phyloP scores from a whole-genome alignment of 1,140 invertebrate genomes.

The Caenorhabditis briggsae region DNA sequence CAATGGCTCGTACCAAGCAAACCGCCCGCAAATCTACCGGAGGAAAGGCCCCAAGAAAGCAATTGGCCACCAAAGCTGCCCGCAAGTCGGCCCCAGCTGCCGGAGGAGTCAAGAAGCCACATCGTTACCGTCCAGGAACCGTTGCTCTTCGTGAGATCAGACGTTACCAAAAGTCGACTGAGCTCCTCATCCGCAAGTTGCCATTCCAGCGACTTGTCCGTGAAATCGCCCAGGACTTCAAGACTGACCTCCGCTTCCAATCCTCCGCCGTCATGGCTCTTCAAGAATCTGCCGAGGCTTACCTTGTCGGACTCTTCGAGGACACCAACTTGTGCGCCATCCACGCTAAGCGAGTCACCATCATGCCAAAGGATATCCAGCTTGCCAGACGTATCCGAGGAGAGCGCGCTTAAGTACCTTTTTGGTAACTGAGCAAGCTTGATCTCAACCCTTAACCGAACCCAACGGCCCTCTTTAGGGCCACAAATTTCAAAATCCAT shows the following conservation, averaged over 20 bases:
- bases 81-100: conserved; percentile 84
- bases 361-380: conserved; percentile 96
- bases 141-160: conserved; percentile 79
- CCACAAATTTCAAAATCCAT: conserved; percentile 58
- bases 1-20: conserved; percentile 88
- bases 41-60: conserved; percentile 88
- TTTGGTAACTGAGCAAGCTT: conserved; percentile 6
- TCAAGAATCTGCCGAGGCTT: conserved; percentile 89
- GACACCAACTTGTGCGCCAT: conserved; percentile 93
- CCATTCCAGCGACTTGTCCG: conserved; percentile 79
- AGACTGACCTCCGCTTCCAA: conserved; percentile 86
- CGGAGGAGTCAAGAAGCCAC: conserved; percentile 85
- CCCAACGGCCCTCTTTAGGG: conserved; percentile 72
- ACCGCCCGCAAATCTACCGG: conserved; percentile 87
- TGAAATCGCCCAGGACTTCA: conserved; percentile 85
- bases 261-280: conserved; percentile 85
- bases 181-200: conserved; percentile 82
- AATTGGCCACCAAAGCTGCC: conserved; percentile 86
- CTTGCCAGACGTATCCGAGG: conserved; percentile 83
- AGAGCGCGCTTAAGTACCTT: conserved; percentile 80
- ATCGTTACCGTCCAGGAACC: conserved; percentile 79
- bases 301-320: conserved; percentile 88
- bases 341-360: conserved; percentile 92
- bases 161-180: conserved; percentile 83
- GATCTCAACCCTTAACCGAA: conserved; percentile 43